Conservation (phyloP, 2,113 vertebrate genomes). For the Plecotus auritus region DNA sequence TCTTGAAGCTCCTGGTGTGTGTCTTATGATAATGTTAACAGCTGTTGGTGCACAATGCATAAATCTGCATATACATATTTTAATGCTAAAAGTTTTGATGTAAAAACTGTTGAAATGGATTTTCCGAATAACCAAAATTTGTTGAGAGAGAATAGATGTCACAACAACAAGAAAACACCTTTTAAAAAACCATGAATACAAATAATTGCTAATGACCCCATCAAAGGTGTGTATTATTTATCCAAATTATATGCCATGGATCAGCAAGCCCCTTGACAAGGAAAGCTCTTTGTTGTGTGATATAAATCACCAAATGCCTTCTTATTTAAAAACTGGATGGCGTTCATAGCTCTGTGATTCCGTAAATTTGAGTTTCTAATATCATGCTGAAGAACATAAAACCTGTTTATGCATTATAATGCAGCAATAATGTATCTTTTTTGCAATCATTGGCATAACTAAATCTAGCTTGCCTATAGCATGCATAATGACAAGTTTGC, state of each 20-base stretch:
- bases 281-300: conserved; percentile 68
- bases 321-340: conserved; percentile 77
- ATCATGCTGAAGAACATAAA: conserved; percentile 79
- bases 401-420: conserved; percentile 78
- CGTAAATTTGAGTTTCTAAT: conserved; percentile 78
- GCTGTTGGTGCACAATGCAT: background rate
- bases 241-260: conserved; percentile 63
- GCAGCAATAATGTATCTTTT: conserved; percentile 73
- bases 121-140: conserved; percentile 38
- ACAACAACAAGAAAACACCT: conserved; percentile 51
- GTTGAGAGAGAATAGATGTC: conserved; percentile 20
- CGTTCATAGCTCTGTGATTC: conserved; percentile 72
- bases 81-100: conserved; percentile 40
- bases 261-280: conserved; percentile 69
- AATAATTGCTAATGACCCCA: conserved; percentile 71
- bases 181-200: conserved; percentile 47
- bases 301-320: conserved; percentile 72
- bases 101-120: conserved; percentile 38
- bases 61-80: background rate
- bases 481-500: conserved; percentile 77
- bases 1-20: background rate
- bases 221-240: conserved; percentile 47
- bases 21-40: background rate
- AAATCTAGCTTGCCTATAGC: conserved; percentile 76
- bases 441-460: conserved; percentile 72